These are phyloP conservation scores for Platichthys stellatus DNA, from an alignment of 2,113 vertebrate genomes.

Conservation along the genomic window DNA sequence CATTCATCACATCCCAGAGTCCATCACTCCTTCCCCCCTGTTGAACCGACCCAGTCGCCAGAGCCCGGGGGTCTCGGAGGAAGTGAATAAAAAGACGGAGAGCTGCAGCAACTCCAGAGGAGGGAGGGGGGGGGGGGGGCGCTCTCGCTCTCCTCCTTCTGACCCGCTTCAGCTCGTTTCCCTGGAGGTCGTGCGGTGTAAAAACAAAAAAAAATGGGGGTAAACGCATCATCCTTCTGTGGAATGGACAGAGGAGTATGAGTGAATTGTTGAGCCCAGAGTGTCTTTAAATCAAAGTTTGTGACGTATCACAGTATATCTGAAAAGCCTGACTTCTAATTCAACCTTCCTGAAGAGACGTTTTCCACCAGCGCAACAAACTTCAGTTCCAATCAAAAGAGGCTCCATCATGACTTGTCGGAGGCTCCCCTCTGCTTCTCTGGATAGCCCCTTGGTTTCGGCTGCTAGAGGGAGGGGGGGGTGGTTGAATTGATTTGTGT, in stretches of 20 bases:
- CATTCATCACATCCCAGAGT: slow-evolving; percentile 65
- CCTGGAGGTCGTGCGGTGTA: neutral
- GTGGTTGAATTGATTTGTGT: slow-evolving; percentile 62
- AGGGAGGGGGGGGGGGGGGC: slow-evolving; percentile 3
- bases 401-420: slow-evolving; percentile 73
- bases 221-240: too few species aligned
- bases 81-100: slow-evolving; percentile 54
- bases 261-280: neutral
- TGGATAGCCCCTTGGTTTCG: slow-evolving; percentile 28
- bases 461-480: slow-evolving; percentile 44
- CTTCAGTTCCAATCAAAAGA: slow-evolving; percentile 64
- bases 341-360: neutral
- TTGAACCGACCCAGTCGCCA: slow-evolving; percentile 28
- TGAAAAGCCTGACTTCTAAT: neutral
- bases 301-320: neutral
- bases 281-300: neutral
- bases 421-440: slow-evolving; percentile 39
- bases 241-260: neutral
- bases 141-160: neutral
- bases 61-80: neutral
- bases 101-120: too few species aligned
- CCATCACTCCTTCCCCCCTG: neutral
- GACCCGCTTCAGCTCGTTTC: slow-evolving; percentile 12
- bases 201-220: too few species aligned
- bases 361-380: neutral